Percentiles rank a stretch among this genome's conserved stretches.
Evolutionary conservation across 1,140 invertebrate genomes (phyloP).

Genomic region (Babylonia areolata): DNA sequence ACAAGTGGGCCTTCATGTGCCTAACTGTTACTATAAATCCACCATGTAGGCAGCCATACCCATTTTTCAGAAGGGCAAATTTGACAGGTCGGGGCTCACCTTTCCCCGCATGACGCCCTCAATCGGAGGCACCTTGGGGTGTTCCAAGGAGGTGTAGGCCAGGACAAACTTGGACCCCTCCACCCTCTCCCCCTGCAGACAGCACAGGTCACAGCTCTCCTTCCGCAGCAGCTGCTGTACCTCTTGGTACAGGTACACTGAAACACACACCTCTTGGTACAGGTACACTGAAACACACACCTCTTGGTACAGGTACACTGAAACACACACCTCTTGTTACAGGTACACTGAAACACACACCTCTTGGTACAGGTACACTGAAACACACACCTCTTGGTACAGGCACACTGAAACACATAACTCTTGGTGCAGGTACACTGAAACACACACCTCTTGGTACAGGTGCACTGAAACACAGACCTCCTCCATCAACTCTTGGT

Average conservation of each 20-base stretch:
- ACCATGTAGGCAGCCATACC: too few species aligned
- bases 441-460: not conserved
- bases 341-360: not conserved
- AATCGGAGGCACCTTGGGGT: constrained; percentile 45
- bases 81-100: not conserved
- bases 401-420: not conserved
- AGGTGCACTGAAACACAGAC: not conserved
- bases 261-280: constrained; percentile 39
- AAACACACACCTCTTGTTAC: not conserved
- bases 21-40: too few species aligned
- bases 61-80: too few species aligned
- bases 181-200: constrained; percentile 67
- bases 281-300: not conserved
- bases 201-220: constrained; percentile 66
- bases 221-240: constrained; percentile 67
- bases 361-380: not conserved
- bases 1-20: too few species aligned
- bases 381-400: not conserved
- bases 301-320: not conserved
- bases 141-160: constrained; percentile 63
- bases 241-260: constrained; percentile 73
- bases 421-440: not conserved
- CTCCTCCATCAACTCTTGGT: too few species aligned
- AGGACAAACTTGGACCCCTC: constrained; percentile 68
- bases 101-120: constrained; percentile 15